Conservation (phyloP, 2,888 invertebrate genomes). For the Netelia fuscicornis region DNA sequence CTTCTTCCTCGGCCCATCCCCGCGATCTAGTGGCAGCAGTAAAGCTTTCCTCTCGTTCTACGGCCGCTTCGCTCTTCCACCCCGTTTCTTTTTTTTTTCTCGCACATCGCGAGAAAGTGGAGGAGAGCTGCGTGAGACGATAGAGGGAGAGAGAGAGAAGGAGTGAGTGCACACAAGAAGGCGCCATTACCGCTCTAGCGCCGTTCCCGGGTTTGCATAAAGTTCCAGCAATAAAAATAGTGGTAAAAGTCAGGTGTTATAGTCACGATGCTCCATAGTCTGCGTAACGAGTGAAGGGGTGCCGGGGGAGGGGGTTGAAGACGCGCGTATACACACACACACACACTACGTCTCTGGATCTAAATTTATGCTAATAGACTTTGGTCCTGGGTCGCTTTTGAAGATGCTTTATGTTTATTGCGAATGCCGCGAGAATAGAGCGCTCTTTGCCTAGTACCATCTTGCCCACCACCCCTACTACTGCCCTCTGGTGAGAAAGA, state of each 20-base stretch:
- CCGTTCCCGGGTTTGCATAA: conserved; percentile 73
- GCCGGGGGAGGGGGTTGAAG: not conserved
- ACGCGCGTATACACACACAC: not conserved
- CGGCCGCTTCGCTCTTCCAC: conserved; percentile 19
- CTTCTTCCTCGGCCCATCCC: conserved; percentile 13
- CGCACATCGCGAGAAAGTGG: conserved; percentile 32
- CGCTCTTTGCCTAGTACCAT: conserved; percentile 1
- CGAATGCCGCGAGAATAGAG: conserved; percentile 55
- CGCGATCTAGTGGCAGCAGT: conserved; percentile 25
- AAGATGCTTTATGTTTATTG: conserved; percentile 74
- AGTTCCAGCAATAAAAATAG: conserved; percentile 79
- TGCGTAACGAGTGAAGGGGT: not conserved
- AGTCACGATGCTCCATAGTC: conserved; percentile 69
- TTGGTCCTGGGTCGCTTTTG: conserved; percentile 71
- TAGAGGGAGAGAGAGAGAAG: conserved; percentile 22
- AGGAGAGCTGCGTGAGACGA: conserved; percentile 26
- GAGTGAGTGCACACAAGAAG: conserved; percentile 39
- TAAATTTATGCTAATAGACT: conserved; percentile 81
- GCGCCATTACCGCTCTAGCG: conserved; percentile 53
- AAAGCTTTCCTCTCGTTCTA: not conserved
- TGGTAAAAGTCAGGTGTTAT: conserved; percentile 81
- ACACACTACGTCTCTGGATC: conserved; percentile 58
- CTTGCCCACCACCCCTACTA: not conserved
- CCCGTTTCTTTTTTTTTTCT: conserved; percentile 35
- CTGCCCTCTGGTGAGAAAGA: not conserved